Base-by-base conservation (phyloP, 2,888 invertebrate genomes). In the Zhuqinia jingwanae region DNA sequence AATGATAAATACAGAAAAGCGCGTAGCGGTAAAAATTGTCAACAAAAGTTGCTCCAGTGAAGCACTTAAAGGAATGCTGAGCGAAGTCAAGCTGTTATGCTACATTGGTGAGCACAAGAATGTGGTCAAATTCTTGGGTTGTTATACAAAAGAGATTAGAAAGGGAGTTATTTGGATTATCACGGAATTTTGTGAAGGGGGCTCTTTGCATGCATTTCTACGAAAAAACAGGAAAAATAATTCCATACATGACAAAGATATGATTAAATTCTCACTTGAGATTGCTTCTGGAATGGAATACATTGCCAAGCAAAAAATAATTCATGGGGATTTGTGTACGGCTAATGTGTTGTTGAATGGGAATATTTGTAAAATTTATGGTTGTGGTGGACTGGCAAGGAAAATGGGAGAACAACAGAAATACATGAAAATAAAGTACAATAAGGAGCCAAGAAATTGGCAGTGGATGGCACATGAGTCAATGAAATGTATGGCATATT, bases 231-330 rank as follows among this genome's bases (percentile, higher is more conserved):
- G 15, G 3, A 13, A 30, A 0, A 11, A n/a, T 25, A 30, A 6
- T 11, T 11, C 22, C 6, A 20, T 25, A 13, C 8, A 1, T 11
- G 30, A 3, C n/a, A 8, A 22, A 5, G 60, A 60, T 10, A 22
- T 63, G 63, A 15, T 30, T 30, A 25, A 25, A 27, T 63, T 27
- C 15, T 5, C 63, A 8, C 13, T 2, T 8, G 63, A 63, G 36
- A 63, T 63, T 13, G 63, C 63, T 5, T n/a, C 27, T 13, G 63
- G 63, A 30, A 63, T 63, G 63, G 63, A 63, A 0, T 63, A 30
- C 25, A 0, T 63, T n/a, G 0, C 63, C 0, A 25, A 15, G 13
- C 13, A 63, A 27, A 30, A 63, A 0, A 15, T 63, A 25, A 36
- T 30, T 2, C 63, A 63, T 63, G 63, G 30, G n/a, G 27, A 63